phyloP scores from a whole-genome alignment of 2,797 vertebrate genomes.

The Cyprinella venusta region DNA sequence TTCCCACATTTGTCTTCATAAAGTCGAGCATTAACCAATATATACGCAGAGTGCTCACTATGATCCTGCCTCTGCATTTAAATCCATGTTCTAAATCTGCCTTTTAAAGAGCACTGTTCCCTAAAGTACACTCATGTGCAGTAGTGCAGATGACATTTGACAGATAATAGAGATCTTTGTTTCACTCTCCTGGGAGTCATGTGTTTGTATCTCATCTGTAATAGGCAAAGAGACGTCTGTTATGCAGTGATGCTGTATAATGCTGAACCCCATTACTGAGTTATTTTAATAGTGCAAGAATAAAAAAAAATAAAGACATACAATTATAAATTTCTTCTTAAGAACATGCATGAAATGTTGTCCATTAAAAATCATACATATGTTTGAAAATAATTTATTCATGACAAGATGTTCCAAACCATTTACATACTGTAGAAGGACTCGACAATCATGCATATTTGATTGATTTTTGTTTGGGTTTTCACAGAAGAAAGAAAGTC shows the following conservation, averaged over 20 bases:
- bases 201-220: conserved; percentile 21
- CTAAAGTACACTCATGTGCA: conserved; percentile 21
- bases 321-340: background rate
- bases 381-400: background rate
- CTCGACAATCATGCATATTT: background rate
- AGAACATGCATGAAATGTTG: background rate
- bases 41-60: background rate
- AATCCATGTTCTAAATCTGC: conserved; percentile 20
- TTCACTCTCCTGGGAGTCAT: conserved; percentile 22
- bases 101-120: conserved; percentile 25
- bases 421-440: background rate
- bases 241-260: conserved; percentile 40
- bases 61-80: conserved; percentile 24
- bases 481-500: background rate
- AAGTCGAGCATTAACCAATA: conserved; percentile 39
- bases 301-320: background rate
- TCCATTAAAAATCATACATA: background rate
- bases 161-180: conserved; percentile 28
- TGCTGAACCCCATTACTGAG: conserved; percentile 1
- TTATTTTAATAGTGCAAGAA: background rate
- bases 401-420: background rate
- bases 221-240: conserved; percentile 22
- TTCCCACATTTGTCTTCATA: conserved; percentile 43
- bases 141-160: conserved; percentile 18
- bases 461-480: background rate